A percentile compares a stretch with the other conserved stretches of the same genome.
phyloP scores from a whole-genome alignment of 2,888 invertebrate genomes.

The Diaperis boleti region DNA sequence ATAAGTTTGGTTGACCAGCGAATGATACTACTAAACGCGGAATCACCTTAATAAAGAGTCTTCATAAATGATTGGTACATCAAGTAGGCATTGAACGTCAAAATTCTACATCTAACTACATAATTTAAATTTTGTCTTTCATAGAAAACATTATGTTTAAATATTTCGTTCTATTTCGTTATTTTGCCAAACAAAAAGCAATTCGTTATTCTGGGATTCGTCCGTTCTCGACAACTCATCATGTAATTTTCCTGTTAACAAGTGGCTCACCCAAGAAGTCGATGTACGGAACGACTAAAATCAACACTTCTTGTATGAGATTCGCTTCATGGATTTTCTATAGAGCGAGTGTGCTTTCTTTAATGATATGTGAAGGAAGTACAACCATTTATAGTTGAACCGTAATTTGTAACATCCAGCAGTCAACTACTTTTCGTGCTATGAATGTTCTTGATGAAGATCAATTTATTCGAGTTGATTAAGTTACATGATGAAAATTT shows the following conservation, averaged over 20 bases:
- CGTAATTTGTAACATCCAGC: slow-evolving; percentile 4
- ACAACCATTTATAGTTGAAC: neutral
- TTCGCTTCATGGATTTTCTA: slow-evolving; percentile 8
- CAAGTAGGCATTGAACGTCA: too few relatives aligned
- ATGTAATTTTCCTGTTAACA: slow-evolving; percentile 44
- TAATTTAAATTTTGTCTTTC: too few relatives aligned
- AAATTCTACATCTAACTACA: too few relatives aligned
- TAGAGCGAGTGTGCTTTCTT: slow-evolving; percentile 4
- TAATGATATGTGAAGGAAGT: slow-evolving; percentile 15
- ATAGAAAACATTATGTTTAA: too few relatives aligned
- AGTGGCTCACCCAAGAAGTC: slow-evolving; percentile 3
- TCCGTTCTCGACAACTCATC: too few relatives aligned
- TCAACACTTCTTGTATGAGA: slow-evolving; percentile 13
- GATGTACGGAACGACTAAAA: slow-evolving; percentile 8
- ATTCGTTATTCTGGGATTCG: too few relatives aligned
- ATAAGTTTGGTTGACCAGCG: too few relatives aligned
- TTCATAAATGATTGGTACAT: too few relatives aligned
- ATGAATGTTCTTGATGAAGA: neutral
- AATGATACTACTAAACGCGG: too few relatives aligned
- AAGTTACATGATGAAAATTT: slow-evolving; percentile 8
- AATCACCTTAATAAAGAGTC: too few relatives aligned
- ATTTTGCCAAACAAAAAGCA: too few relatives aligned
- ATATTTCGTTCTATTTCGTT: too few relatives aligned
- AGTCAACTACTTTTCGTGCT: neutral
- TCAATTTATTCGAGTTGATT: slow-evolving; percentile 11